Conservation (phyloP, 2,888 invertebrate species). For the Endotricha flammealis region DNA sequence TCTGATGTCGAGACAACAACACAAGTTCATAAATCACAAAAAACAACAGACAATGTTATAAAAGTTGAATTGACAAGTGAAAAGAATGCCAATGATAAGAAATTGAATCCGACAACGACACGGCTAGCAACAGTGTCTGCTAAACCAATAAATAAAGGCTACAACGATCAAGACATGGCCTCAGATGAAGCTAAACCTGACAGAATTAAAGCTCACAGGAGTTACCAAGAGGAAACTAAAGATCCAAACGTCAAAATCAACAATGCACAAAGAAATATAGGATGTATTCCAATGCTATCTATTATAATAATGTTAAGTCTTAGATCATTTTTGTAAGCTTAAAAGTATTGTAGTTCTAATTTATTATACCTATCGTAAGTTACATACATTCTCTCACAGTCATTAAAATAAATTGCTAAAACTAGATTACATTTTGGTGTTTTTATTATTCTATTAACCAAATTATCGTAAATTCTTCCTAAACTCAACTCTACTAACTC, state of each 20-base stretch:
- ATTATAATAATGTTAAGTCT: conserved; percentile 31
- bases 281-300: conserved; percentile 30
- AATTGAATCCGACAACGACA: conserved; percentile 39
- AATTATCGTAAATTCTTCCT: no score
- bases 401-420: conserved; percentile 60
- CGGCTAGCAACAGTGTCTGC: conserved; percentile 63
- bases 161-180: conserved; percentile 54
- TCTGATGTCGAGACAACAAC: conserved; percentile 21
- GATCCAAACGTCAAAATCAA: conserved; percentile 24
- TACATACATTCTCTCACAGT: conserved; percentile 61
- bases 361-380: conserved; percentile 28
- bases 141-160: conserved; percentile 44
- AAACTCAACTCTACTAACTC: no score
- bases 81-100: conserved; percentile 27
- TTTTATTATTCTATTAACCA: neutral
- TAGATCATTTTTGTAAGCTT: conserved; percentile 33
- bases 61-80: conserved; percentile 18
- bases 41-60: conserved; percentile 14
- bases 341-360: conserved; percentile 12
- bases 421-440: conserved; percentile 8
- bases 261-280: conserved; percentile 30
- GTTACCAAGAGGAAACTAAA: conserved; percentile 38
- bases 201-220: conserved; percentile 49
- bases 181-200: conserved; percentile 66
- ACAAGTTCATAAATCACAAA: conserved; percentile 14